Base-by-base conservation (phyloP, 2,113 vertebrate species). In the Mirounga angustirostris region DNA sequence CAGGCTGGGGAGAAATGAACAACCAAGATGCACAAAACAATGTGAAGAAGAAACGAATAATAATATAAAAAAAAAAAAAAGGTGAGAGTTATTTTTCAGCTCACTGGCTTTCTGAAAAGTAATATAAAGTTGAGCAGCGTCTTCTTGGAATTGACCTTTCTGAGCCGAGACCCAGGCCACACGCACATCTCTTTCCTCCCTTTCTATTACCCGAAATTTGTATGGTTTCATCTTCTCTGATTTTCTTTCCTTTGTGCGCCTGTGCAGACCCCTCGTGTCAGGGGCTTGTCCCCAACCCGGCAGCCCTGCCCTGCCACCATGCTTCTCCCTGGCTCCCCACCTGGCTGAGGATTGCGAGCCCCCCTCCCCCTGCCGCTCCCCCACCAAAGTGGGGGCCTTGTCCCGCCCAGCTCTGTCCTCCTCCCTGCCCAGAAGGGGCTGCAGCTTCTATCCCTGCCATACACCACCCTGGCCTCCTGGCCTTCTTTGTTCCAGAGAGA, bases 61-160 rank as follows among this genome's bases (percentile, higher is more conserved):
- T 98, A 97, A 97, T 97, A 97, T 94, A 89, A 36, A 52, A 65
- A 83, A 59, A 43, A 59, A 43, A 95, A 94, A 97, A 97, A 96
- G 96, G 97, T 97, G 97, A 97, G 97, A 93, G 97, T 98, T 98
- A 98, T 98, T 98, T 98, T 97, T 98, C 98, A 98, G 98, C 97
- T 98, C 97, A 98, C 97, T 98, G 98, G 97, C 97, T 98, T 97
- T 98, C 96, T 98, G 97, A 98, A 98, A 98, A 97, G 97, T 98
- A 98, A 98, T 98, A 98, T 95, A 97, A 98, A 98, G 97, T 98
- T 98, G 97, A 94, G 94, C 92, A 94, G 94, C 71, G 0, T 95
- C 97, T 98, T 97, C 96, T 98, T 89, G 85, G 96, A 98, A 98
- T 95, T 94, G 78, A 98, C 97, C 97, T 98, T 98, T 98, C 97